Base-by-base conservation (phyloP, 2,888 invertebrate genomes). In the Stictocephala bisonia region DNA sequence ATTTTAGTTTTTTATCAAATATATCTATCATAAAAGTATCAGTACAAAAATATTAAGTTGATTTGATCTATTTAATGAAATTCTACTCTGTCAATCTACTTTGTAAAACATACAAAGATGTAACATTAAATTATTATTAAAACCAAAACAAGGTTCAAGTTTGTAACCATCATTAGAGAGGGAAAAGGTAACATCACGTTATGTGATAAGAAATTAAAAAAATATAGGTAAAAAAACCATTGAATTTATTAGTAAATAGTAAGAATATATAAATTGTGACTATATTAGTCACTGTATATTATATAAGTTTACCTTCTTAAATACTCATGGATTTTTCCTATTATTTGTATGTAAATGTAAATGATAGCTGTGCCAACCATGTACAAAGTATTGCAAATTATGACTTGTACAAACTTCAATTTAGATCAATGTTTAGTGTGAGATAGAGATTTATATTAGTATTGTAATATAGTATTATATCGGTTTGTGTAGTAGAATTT, bases 201-300 rank as follows among this genome's bases (percentile, higher is more conserved):
- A 40, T 6, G 40, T 24, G 6, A n/a, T 4, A 18, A 11, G 3
- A 20, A 18, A 11, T 18, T 18, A 27, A 56, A 13, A 1, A 27
- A 18, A 56, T 4, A 29, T 3, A 26, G 27, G 31, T 6, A 11
- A n/a, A 56, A 58, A 20, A 60, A 18, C 15, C 40, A 27, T 11
- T 31, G 29, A n/a, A 56, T 4, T 26, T 26, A 3, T 20, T 41
- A 26, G 3, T 26, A 26, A 40, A 26, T 41, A 22, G 20, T 15
- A 24, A 26, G 44, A 40, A 40, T n/a, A 24, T 40, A 24, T 64
- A 40, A 64, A 27, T 4, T 26, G 15, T 64, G 64, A 64, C 64
- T 64, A 64, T 44, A 64, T 64, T 64, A 64, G 64, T 64, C 64
- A 64, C 24, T 64, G 56, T 56, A 56, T 29, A 56, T 56, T 56